Base-by-base conservation (phyloP, 2,888 invertebrate species). In the Lepidochrysops patricia region DNA sequence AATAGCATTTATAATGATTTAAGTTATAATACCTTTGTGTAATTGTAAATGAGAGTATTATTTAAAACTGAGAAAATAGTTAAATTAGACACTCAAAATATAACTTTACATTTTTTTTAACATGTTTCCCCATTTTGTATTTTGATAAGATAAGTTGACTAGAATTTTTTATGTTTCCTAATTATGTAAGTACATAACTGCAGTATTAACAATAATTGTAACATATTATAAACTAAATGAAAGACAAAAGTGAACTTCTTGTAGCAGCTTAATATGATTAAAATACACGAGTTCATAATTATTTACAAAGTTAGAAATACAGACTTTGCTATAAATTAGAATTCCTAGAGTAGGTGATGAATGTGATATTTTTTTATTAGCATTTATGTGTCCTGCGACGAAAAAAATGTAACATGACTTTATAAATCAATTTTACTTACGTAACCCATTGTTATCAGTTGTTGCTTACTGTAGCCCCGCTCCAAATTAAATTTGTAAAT, bases 171-270 rank as follows among this genome's bases (percentile, higher is more conserved):
- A 29, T 37, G 15, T 43, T 9, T 19, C 19, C 43, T 19, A 43
- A 43, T 43, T 19, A 43, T 43, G 23, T 43, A 43, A 43, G 43
- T 2, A 43, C 23, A 23, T 19, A 23, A 23, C 43, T 43, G 58
- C 61, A 61, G 57, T 63, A 61, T 63, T 60, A 60, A 57, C 54
- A 58, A 60, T 49, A 19, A 54, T 60, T 62, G 60, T 58, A 63
- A 62, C 60, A 70, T 63, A 69, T 70, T 63, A 64, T 63, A 66
- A 61, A 63, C 62, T 13, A 66, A 68, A 81, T 85, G 87, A 87
- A 88, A 87, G 88, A 88, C 88, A 78, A 85, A 81, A 87, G 87
- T 87, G 88, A 87, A 84, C 81, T 79, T 79, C 74, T 61, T 70
- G 75, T 85, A 87, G 83, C 70, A 76, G 71, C 73, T 69, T 62